Evolutionary conservation across 2,797 vertebrate genomes (phyloP).

Genomic region (Mus spretus): DNA sequence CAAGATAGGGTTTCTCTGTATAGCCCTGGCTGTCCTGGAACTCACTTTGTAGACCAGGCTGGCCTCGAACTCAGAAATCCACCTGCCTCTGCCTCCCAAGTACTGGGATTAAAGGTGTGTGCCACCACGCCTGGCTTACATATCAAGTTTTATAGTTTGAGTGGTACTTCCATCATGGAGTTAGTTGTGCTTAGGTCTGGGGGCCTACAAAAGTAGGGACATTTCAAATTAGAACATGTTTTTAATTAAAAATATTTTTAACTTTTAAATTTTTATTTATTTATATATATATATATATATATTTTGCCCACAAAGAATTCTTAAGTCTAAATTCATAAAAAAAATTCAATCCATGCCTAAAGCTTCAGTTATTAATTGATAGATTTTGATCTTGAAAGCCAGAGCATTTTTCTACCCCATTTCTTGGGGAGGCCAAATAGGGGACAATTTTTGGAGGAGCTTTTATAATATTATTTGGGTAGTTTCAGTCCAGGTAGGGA

Average conservation of each 20-base stretch:
- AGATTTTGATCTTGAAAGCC: not conserved
- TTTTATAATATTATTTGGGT: not conserved
- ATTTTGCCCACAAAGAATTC: not conserved
- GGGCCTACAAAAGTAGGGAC: fast-evolving
- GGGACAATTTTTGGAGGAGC: not conserved
- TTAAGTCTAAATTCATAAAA: not conserved
- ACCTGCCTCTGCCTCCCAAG: too few relatives aligned
- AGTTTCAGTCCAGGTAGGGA: not conserved
- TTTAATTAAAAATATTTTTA: not conserved
- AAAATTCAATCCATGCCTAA: not conserved
- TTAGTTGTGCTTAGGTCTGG: not conserved
- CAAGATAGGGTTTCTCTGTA: too few relatives aligned
- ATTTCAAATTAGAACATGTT: not conserved
- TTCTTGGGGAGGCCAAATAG: not conserved
- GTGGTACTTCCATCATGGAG: not conserved
- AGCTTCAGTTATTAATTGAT: not conserved
- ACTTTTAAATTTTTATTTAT: not conserved
- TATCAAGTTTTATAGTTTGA: not conserved
- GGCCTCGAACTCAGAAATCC: too few relatives aligned
- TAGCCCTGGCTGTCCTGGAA: too few relatives aligned
- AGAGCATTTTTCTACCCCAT: not conserved
- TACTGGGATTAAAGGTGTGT: too few relatives aligned
- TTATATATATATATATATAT: not conserved
- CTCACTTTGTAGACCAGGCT: too few relatives aligned
- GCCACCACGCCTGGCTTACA: too few relatives aligned